Conservation (phyloP, 2,797 vertebrate genomes). For the Artibeus lituratus region DNA sequence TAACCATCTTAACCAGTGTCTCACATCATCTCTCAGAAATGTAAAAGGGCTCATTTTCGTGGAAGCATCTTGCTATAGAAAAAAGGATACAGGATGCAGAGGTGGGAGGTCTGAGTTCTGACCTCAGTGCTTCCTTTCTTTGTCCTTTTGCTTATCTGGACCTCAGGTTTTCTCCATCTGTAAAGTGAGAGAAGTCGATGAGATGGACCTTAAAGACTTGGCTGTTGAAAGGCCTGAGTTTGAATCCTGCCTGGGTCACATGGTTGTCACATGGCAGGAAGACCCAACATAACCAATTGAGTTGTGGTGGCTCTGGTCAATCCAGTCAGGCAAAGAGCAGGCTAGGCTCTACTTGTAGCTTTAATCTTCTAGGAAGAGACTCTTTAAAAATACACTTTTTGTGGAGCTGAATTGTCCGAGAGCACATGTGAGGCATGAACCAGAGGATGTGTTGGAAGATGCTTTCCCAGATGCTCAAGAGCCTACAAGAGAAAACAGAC, state of each 20-base stretch:
- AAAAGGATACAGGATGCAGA: neutral
- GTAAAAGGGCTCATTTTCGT: neutral
- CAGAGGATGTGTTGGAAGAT: constrained; percentile 6
- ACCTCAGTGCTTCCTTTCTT: neutral
- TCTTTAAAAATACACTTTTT: neutral
- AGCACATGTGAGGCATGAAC: neutral
- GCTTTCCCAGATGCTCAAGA: neutral
- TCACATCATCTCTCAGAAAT: neutral
- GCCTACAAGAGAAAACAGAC: neutral
- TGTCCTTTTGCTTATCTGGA: neutral
- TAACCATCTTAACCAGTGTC: neutral
- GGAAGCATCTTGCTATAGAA: neutral
- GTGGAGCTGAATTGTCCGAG: neutral
- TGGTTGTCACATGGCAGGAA: neutral
- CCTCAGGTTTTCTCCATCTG: neutral
- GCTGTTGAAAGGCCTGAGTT: neutral
- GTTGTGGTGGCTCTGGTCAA: neutral
- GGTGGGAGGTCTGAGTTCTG: neutral
- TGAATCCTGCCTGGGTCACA: neutral
- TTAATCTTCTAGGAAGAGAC: neutral
- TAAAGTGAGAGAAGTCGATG: neutral
- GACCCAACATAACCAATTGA: neutral
- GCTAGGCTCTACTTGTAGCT: neutral
- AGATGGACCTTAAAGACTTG: neutral
- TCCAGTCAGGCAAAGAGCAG: neutral